Base-by-base conservation (phyloP, 2,113 vertebrate species). In the Nansenia antarctica region DNA sequence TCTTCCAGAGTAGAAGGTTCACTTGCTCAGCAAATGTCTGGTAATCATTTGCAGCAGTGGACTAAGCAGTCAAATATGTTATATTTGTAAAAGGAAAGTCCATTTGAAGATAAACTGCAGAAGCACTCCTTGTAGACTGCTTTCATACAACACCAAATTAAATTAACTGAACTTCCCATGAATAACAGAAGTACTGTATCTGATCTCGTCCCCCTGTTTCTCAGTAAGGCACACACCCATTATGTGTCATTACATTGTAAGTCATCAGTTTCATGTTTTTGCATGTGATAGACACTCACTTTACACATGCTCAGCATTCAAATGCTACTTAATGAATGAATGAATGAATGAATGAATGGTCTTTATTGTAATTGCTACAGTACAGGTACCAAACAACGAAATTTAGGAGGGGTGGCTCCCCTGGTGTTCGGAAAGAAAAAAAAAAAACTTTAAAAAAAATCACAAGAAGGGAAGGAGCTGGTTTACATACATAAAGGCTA, bases 1-100 rank as follows among this genome's bases (percentile, higher is more conserved):
- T 47, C 53, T 82, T 84, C 79, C 73, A 7, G 73, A 79, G n/a
- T n/a, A 73, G 80, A 49, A 5, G 1, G 39, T 65, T 73, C 75
- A 39, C 79, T 79, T 80, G 52, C 63, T 67, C 15, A 68, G 49
- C 32, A 49, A 49, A 20, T 62, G 65, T 42, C 64, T 8, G 69
- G 55, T 42, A 87, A 87, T 85, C 58, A 87, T 88, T 82, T 29
- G 34, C 53, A 53, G 59, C 2, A 83, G 87, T 83, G 72, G 20
- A 49, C n/a, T 20, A 49, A 53, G 59, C 2, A 83, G 87, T 83
- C 74, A 49, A 49, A 49, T 20, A 49, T n/a, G n/a, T n/a, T n/a
- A n/a, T 15, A 1, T 14, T 49, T 49, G 14, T 49, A 14, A 49
- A n/a, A 49, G 18, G 20, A 42, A 42, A n/a, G 6, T 49, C 4